Percentiles rank a stretch among this genome's conserved stretches.
These are phyloP conservation scores for Geotrupes spiniger DNA, from an alignment of 2,888 invertebrate species.

Conservation along the genomic window DNA sequence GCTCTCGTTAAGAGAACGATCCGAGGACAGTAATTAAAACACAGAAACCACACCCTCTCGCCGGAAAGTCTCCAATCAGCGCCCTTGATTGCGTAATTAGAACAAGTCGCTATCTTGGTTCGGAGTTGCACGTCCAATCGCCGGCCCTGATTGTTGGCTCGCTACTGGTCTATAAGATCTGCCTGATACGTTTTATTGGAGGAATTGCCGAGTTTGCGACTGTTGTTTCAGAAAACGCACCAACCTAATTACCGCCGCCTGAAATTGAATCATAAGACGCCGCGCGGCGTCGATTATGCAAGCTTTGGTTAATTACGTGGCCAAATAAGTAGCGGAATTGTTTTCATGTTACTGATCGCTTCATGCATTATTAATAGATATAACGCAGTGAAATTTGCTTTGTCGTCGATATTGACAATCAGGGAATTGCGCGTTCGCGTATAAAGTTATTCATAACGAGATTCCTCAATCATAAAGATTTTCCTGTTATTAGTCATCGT, in stretches of 20 bases:
- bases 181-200: constrained; percentile 29
- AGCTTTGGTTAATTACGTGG: too few relatives aligned
- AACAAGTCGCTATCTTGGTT: constrained; percentile 45
- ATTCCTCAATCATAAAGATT: too few relatives aligned
- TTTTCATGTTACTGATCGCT: too few relatives aligned
- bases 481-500: too few relatives aligned
- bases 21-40: constrained; percentile 47
- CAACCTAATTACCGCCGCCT: constrained; percentile 1
- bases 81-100: constrained; percentile 51
- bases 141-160: constrained; percentile 38
- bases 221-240: constrained; percentile 2
- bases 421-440: too few relatives aligned
- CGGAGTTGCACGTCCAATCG: constrained; percentile 41
- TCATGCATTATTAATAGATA: too few relatives aligned
- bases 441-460: too few relatives aligned
- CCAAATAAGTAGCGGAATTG: too few relatives aligned
- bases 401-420: too few relatives aligned
- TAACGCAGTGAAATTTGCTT: too few relatives aligned
- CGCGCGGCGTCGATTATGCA: too few relatives aligned
- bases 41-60: constrained; percentile 39
- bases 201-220: constrained; percentile 24
- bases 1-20: constrained; percentile 24
- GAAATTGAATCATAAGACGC: too few relatives aligned
- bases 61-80: constrained; percentile 41
- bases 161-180: constrained; percentile 39